phyloP scores from a whole-genome alignment of 2,888 invertebrate genomes.

The Baronia brevicornis region DNA sequence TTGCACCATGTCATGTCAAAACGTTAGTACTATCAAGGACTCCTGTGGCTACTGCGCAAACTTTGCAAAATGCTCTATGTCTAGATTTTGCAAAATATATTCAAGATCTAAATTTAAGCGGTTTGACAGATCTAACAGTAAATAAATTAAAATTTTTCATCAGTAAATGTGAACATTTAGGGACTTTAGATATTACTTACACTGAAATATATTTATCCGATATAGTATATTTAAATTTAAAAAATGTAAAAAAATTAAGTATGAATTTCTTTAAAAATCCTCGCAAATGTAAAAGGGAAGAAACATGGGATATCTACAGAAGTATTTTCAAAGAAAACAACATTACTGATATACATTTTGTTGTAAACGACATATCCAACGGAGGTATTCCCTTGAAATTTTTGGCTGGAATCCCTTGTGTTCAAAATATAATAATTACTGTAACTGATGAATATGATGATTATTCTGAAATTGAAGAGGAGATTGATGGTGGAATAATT shows the following conservation, averaged over 20 bases:
- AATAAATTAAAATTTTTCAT: constrained; percentile 24
- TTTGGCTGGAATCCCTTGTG: constrained; percentile 23
- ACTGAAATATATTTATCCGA: constrained; percentile 33
- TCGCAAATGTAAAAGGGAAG: constrained; percentile 20
- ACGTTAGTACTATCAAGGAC: constrained; percentile 28
- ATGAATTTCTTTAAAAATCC: constrained; percentile 34
- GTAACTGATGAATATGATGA: constrained; percentile 33
- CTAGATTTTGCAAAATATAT: constrained; percentile 25
- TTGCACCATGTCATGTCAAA: constrained; percentile 28
- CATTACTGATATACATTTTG: constrained; percentile 30
- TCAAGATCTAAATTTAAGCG: constrained; percentile 30
- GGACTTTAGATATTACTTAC: constrained; percentile 33
- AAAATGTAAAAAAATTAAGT: constrained; percentile 26
- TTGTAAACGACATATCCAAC: constrained; percentile 30
- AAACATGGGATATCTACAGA: constrained; percentile 21
- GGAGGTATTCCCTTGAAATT: constrained; percentile 30
- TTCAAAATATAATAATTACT: constrained; percentile 30
- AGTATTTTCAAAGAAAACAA: constrained; percentile 25
- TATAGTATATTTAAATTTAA: constrained; percentile 28
- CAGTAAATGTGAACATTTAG: constrained; percentile 24
- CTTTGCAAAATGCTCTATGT: constrained; percentile 26
- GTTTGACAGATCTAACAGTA: constrained; percentile 29
- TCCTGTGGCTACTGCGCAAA: constrained; percentile 24
- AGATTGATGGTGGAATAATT: constrained; percentile 13
- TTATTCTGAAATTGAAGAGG: constrained; percentile 22